Evolutionary conservation across 2,113 vertebrate species (phyloP).

Genomic region (Hippocampus comes): DNA sequence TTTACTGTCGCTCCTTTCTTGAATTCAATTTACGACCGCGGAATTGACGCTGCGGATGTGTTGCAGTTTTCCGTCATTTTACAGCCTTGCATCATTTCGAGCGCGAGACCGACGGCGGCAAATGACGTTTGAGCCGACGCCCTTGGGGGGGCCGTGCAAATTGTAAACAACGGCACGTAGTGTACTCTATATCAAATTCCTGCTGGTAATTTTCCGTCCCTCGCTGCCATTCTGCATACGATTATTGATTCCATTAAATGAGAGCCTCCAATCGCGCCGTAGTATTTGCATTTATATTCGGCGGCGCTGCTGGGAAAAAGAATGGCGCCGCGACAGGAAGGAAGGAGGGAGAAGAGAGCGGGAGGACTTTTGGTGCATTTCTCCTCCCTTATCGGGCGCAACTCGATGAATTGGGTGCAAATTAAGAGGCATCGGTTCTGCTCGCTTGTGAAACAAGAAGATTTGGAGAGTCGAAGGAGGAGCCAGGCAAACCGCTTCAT

Average conservation of each 20-base stretch:
- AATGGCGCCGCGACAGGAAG: conserved; percentile 32
- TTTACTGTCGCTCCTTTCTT: neutral
- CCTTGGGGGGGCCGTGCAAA: neutral
- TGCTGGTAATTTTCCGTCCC: conserved; percentile 45
- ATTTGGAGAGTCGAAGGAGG: neutral
- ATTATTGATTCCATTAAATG: conserved; percentile 69
- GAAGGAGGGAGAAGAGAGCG: conserved; percentile 4
- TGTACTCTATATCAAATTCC: conserved; percentile 44
- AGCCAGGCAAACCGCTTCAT: neutral
- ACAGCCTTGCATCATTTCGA: neutral
- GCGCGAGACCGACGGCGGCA: neutral
- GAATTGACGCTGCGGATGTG: neutral
- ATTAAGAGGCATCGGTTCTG: conserved; percentile 72
- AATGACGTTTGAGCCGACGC: neutral
- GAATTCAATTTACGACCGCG: neutral
- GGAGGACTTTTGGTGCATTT: conserved; percentile 61
- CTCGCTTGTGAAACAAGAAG: conserved; percentile 45
- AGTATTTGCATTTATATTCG: conserved; percentile 72
- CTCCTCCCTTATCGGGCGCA: conserved; percentile 65
- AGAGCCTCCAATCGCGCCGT: conserved; percentile 52
- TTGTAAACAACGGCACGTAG: conserved; percentile 46
- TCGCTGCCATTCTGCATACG: conserved; percentile 43
- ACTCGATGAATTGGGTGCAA: conserved; percentile 73
- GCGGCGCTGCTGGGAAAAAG: conserved; percentile 50
- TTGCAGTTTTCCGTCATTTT: neutral